phyloP scores from a whole-genome alignment of 1,140 invertebrate species.

The Stenopsyche tienmushanensis region DNA sequence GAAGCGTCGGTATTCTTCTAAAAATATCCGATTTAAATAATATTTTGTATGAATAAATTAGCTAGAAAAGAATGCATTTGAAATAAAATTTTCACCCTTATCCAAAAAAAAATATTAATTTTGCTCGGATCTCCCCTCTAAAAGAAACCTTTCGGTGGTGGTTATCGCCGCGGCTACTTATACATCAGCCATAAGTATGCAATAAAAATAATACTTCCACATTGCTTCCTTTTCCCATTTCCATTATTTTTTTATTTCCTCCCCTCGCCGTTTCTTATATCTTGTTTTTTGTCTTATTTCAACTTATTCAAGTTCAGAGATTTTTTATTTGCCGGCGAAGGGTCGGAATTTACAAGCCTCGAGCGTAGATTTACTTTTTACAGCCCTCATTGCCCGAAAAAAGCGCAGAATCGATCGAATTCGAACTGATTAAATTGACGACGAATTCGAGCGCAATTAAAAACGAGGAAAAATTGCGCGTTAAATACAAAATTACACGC shows the following conservation, averaged over 20 bases:
- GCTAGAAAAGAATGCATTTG: too few species aligned
- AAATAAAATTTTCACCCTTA: too few species aligned
- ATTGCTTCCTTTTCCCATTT: constrained; percentile 42
- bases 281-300: constrained; percentile 36
- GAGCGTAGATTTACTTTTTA: not conserved
- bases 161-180: constrained; percentile 36
- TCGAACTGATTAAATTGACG: too few species aligned
- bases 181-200: constrained; percentile 38
- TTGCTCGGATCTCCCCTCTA: not conserved
- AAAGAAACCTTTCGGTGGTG: constrained; percentile 28
- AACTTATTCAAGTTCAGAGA: constrained; percentile 37
- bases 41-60: constrained; percentile 9
- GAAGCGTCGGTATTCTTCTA: too few species aligned
- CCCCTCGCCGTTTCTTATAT: constrained; percentile 36
- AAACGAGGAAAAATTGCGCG: too few species aligned
- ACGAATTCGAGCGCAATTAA: too few species aligned
- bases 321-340: constrained; percentile 33
- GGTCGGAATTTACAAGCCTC: not conserved
- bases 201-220: constrained; percentile 42
- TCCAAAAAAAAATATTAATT: too few species aligned
- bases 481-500: too few species aligned
- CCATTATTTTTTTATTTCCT: constrained; percentile 41
- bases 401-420: too few species aligned
- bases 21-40: too few species aligned
- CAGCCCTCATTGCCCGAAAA: too few species aligned